Evolutionary conservation across 2,888 invertebrate genomes (phyloP), one percentile per base, ranked within the genome.

Genomic region (Drosophila flavopinicola): DNA sequence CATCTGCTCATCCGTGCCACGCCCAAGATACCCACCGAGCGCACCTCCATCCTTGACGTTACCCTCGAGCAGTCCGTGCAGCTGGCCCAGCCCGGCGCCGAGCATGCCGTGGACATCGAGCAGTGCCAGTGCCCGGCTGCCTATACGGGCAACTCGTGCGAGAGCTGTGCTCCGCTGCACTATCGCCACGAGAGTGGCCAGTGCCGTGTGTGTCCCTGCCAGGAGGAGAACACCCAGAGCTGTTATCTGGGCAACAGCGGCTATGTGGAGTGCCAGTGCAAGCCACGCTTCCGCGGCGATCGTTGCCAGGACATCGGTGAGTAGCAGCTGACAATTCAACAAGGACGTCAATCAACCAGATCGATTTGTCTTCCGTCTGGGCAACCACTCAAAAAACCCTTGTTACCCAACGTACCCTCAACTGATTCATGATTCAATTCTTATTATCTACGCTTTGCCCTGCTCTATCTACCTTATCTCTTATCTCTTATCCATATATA

Each of bases 1-100:
- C 93, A 95, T 9, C 95, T 98, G 64, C 92, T 97, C 6, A 95
- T 99, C 23, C 93, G 97, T 49, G 98, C 98, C 1, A 95, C 96
- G 1, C 93, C 95, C 67, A 93, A 94, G 60, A 88, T 90, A 29
- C 90, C 90, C 13, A 89, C 90, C 2, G 92, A 93, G 0, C 93
- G 94, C 0, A 80, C 89, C 0, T 78, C 89, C 7, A 94, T 99
- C 38, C 94, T 96, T 59, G 97, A 98, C 87, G 95, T 99, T 0
- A 94, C 94, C 17, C 93, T 99, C 90, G 98, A 98, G 77, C 95
- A 96, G 1, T 96, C 97, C 0, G 70, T 88, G 2, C 88, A 88
- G 5, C 54, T 54, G 2, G 70, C 71, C 0, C 93, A 93, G 42
- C 92, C 93, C 39, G 93, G 94, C 27, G 93, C 92, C 76, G 93